These are phyloP conservation scores for Syrphus vitripennis DNA, from an alignment of 2,888 invertebrate genomes.

Conservation along the genomic window DNA sequence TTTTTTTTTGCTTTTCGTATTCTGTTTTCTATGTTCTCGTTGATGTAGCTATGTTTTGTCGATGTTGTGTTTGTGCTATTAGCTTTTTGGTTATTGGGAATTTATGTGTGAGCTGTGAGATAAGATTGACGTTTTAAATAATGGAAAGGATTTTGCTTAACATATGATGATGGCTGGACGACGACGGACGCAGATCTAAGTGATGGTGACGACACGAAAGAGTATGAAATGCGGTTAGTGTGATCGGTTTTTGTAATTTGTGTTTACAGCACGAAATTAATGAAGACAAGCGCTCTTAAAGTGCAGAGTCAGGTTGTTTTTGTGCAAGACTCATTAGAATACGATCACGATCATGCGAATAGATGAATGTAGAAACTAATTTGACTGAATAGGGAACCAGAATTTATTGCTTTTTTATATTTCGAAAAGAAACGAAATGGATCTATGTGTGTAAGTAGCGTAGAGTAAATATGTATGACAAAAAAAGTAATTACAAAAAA, in stretches of 20 bases:
- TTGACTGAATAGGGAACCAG: no score
- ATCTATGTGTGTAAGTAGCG: no score
- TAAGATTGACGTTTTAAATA: constrained; percentile 59
- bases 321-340: neutral
- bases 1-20: neutral
- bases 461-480: no score
- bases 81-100: constrained; percentile 41
- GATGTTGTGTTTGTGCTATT: constrained; percentile 22
- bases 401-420: neutral
- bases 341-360: neutral
- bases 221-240: neutral
- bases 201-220: neutral
- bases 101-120: constrained; percentile 41
- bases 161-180: neutral
- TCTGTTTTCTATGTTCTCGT: constrained; percentile 12
- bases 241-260: constrained; percentile 26
- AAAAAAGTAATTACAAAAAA: no score
- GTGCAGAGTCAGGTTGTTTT: constrained; percentile 11
- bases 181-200: neutral
- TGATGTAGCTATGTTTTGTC: constrained; percentile 13
- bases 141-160: constrained; percentile 53
- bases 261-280: neutral
- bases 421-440: no score
- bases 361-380: neutral
- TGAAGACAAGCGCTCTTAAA: neutral